Evolutionary conservation across 2,888 invertebrate genomes (phyloP).

Genomic region (Ichneumon xanthorius): DNA sequence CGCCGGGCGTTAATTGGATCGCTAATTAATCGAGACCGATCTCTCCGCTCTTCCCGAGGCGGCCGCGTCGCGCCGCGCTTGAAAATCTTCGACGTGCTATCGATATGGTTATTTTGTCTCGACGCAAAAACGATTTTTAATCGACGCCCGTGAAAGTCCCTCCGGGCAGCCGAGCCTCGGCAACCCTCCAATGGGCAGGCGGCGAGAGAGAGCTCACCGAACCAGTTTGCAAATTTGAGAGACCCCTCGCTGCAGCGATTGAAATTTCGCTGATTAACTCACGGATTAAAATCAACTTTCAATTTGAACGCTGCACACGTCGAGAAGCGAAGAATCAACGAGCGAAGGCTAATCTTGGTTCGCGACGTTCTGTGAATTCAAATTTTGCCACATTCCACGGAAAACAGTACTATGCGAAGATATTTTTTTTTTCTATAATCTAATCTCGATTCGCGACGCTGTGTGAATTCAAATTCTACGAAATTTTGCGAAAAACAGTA

Average conservation of each 20-base stretch:
- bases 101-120: constrained; percentile 11
- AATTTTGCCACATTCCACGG: background rate
- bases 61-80: constrained; percentile 16
- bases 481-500: background rate
- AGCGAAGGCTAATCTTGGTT: background rate
- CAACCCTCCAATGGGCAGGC: background rate
- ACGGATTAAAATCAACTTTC: background rate
- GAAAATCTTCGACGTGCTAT: constrained; percentile 34
- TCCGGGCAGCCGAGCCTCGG: background rate
- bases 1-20: constrained; percentile 71
- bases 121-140: constrained; percentile 18
- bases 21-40: constrained; percentile 75
- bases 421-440: too few relatives aligned
- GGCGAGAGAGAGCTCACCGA: background rate
- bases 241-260: background rate
- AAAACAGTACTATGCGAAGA: background rate
- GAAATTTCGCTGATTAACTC: background rate
- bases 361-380: background rate
- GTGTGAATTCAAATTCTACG: background rate
- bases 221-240: constrained; percentile 10
- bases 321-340: background rate
- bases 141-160: constrained; percentile 7
- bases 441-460: background rate
- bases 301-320: background rate
- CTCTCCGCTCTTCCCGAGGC: constrained; percentile 35